These are phyloP conservation scores for Trachelus tabidus DNA, from an alignment of 2,888 invertebrate species.

Conservation along the genomic window DNA sequence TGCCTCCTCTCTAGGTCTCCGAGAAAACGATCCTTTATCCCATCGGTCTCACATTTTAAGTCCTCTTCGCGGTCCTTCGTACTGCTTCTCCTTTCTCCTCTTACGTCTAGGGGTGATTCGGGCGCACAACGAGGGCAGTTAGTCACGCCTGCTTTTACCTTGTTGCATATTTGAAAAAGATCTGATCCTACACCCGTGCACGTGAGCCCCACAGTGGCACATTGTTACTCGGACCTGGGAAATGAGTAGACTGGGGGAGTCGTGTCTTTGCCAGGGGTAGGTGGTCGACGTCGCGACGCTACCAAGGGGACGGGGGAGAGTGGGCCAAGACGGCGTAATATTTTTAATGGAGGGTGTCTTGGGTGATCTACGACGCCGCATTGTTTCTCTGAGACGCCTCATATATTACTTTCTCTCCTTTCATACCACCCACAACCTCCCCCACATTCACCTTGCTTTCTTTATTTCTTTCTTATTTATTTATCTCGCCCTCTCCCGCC, in stretches of 20 bases:
- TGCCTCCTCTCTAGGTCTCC: neutral
- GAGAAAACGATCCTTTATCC: neutral
- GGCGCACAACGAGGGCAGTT: neutral
- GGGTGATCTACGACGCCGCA: slow-evolving; percentile 63
- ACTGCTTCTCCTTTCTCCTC: neutral
- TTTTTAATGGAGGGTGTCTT: slow-evolving; percentile 65
- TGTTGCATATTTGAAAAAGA: neutral
- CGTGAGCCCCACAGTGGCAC: slow-evolving; percentile 48
- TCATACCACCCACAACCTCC: slow-evolving; percentile 1
- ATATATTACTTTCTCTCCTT: slow-evolving; percentile 53
- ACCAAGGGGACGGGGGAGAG: slow-evolving; percentile 26
- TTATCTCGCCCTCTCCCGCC: neutral
- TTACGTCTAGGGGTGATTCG: too few species aligned
- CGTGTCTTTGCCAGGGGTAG: slow-evolving; percentile 22
- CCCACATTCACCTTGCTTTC: neutral
- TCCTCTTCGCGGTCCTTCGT: neutral
- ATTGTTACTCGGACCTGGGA: slow-evolving; percentile 60
- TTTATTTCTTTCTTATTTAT: neutral
- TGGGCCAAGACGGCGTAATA: slow-evolving; percentile 62
- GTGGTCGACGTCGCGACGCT: slow-evolving; percentile 21
- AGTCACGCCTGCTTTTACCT: neutral
- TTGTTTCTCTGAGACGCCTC: slow-evolving; percentile 60
- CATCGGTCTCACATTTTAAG: neutral
- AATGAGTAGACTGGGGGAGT: slow-evolving; percentile 28
- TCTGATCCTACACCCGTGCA: neutral